Evolutionary conservation across 2,797 vertebrate genomes (phyloP).

Genomic region (Leptodactylus fallax): DNA sequence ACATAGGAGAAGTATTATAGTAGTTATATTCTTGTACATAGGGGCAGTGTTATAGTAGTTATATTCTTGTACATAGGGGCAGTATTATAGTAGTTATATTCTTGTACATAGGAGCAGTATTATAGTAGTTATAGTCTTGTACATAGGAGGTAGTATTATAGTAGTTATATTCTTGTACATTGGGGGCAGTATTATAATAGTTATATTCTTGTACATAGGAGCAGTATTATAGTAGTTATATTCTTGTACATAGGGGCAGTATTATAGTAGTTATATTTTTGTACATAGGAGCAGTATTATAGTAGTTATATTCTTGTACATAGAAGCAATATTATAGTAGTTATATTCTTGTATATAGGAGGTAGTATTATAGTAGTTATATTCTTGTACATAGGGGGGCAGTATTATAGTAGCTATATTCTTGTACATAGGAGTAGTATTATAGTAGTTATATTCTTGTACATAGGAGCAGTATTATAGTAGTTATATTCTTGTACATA

Average conservation of each 20-base stretch:
- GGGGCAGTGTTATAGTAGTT: not conserved
- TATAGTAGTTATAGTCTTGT: no score
- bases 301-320: not conserved
- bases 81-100: slow-evolving; percentile 19
- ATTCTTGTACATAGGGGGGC: not conserved
- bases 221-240: no score
- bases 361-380: slow-evolving; percentile 9
- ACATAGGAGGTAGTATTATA: no score
- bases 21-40: not conserved
- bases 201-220: no score
- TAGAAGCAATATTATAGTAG: slow-evolving; percentile 8
- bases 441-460: slow-evolving; percentile 13
- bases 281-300: not conserved
- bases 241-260: not conserved
- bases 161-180: no score
- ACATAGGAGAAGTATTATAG: not conserved
- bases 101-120: not conserved
- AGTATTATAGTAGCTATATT: slow-evolving; percentile 17
- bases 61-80: not conserved
- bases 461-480: not conserved
- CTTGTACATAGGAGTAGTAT: slow-evolving; percentile 7
- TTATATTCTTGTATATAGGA: slow-evolving; percentile 18
- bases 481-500: not conserved
- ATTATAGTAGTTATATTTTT: slow-evolving; percentile 13
- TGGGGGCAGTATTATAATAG: no score